Percentiles rank a stretch among this genome's conserved stretches.
These are phyloP conservation scores for Hetaerina titia DNA, from an alignment of 2,888 invertebrate genomes.

Conservation along the genomic window DNA sequence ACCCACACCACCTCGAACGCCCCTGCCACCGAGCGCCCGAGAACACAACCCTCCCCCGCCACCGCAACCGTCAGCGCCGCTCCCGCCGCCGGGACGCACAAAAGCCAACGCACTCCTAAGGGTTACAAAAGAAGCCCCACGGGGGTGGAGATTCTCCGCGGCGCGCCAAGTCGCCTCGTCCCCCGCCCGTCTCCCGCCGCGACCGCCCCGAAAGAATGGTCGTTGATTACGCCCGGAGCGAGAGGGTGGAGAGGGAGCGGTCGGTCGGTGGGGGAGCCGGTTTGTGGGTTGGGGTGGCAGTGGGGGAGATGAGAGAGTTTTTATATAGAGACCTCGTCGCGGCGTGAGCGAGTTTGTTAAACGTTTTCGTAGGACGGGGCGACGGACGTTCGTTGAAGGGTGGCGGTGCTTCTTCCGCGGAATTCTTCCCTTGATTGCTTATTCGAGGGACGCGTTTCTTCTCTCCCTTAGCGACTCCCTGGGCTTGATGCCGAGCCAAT, in stretches of 20 bases:
- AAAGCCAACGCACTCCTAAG: neutral
- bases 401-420: neutral
- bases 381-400: neutral
- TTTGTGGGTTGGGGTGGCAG: neutral
- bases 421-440: neutral
- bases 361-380: neutral
- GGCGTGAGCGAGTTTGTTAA: neutral
- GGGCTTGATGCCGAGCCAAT: neutral
- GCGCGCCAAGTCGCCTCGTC: neutral
- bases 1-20: neutral
- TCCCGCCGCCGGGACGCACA: neutral
- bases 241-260: neutral
- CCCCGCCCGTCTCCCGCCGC: neutral
- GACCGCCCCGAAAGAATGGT: constrained; percentile 12
- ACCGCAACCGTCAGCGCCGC: neutral
- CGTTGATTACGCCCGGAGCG: neutral
- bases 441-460: neutral
- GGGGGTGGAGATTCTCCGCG: neutral
- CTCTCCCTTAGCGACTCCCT: neutral
- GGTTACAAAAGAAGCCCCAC: neutral
- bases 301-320: neutral
- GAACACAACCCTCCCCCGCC: neutral
- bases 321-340: neutral
- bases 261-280: neutral
- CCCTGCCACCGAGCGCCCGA: neutral